Base-by-base conservation (phyloP, 2,113 vertebrate species). In the Callospermophilus lateralis region DNA sequence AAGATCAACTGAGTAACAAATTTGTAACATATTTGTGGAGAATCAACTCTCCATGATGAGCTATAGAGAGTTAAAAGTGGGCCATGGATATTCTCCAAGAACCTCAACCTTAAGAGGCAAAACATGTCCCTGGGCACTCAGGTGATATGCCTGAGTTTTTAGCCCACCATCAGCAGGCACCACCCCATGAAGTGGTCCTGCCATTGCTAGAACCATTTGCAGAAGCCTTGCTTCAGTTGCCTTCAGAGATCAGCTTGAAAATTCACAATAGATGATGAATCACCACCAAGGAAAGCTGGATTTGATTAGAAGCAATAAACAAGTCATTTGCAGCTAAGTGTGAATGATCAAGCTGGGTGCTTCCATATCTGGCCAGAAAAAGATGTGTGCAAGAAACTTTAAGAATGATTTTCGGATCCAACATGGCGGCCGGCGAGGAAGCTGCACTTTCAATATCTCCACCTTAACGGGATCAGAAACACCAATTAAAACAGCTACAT, bases 271-370 rank as follows among this genome's bases (percentile, higher is more conserved):
- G 83, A 48, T 58, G 73, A 68, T 67, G 73, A 86, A 55, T 97
- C 90, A 74, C 84, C 37, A 10, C 22, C 4, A 63, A 88, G 65
- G 63, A 37, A 80, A 73, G 67, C 61, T 22, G 32, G 72, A 63
- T 79, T 95, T 37, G n/a, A 79, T 92, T 72, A 55, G 53, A 68
- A 19, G 34, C 37, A 39, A 63, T 96, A 95, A 94, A 85, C 48
- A 65, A 91, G 70, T 89, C 90, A 83, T 84, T 89, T 89, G 76
- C 74, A 92, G 70, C 37, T 76, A 48, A 30, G 4, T 80, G 72
- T 90, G 67, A 90, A 76, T 68, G 89, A 65, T 77, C 74, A 39
- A 70, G 80, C 65, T 70, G 84, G n/a, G 32, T n/a, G 70, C n/a
- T 76, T 78, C 51, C 48, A 24, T 78, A n/a, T 94, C 85, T 74